Evolutionary conservation across 2,888 invertebrate species (phyloP).

Genomic region (Pachymerium ferrugineum): DNA sequence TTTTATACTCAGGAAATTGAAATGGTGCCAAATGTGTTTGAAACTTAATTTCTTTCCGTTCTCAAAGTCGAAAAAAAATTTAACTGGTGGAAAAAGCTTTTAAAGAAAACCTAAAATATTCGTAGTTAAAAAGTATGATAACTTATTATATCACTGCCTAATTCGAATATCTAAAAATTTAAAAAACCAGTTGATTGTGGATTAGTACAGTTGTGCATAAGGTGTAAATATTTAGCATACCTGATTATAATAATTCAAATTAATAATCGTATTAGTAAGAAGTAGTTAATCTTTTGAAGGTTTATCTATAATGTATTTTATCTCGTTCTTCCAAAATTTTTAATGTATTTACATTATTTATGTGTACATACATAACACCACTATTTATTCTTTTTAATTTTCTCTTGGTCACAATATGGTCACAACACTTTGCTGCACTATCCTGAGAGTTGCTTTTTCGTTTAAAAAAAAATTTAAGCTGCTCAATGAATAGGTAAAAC

Average conservation of each 20-base stretch:
- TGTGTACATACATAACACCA: neutral
- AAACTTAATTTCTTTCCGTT: neutral
- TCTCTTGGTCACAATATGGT: neutral
- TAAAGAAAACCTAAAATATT: neutral
- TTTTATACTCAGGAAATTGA: slow-evolving; percentile 5
- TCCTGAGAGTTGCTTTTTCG: neutral
- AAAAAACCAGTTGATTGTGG: neutral
- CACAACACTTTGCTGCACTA: neutral
- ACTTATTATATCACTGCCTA: slow-evolving; percentile 8
- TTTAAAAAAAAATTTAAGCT: neutral
- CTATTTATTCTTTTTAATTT: slow-evolving; percentile 18
- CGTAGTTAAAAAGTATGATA: slow-evolving; percentile 1
- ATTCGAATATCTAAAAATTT: neutral
- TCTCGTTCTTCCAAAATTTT: slow-evolving; percentile 24
- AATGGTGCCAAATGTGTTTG: neutral
- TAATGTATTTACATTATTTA: slow-evolving; percentile 14
- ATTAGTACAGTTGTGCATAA: slow-evolving; percentile 9
- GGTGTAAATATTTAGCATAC: neutral
- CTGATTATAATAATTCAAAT: slow-evolving; percentile 1
- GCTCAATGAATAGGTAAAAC: neutral
- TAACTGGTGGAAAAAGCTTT: neutral
- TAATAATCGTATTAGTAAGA: neutral
- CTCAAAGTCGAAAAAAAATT: too few relatives aligned
- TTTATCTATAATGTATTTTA: slow-evolving; percentile 20
- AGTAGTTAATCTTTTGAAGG: slow-evolving; percentile 6